These are phyloP conservation scores for Malurus cyaneus DNA, from an alignment of 2,113 vertebrate genomes.

Conservation along the genomic window DNA sequence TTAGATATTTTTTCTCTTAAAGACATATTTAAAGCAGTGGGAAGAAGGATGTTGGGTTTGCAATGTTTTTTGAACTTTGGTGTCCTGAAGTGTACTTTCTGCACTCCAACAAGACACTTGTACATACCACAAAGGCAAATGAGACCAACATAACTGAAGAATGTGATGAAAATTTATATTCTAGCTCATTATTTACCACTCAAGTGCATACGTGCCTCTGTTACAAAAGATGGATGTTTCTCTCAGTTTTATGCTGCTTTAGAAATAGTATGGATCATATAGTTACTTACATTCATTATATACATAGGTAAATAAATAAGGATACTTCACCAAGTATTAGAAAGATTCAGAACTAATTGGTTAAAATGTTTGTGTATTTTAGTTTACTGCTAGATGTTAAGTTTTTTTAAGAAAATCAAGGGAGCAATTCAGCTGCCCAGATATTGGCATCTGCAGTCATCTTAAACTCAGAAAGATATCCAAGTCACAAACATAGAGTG, in stretches of 20 bases:
- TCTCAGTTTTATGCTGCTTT: not conserved
- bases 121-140: not conserved
- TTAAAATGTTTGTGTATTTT: not conserved
- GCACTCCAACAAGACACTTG: not conserved
- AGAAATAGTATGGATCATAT: not conserved
- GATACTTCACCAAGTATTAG: not conserved
- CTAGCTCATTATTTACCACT: not conserved
- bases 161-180: not conserved
- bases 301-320: not conserved
- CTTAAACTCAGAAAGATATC: not conserved
- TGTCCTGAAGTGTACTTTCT: not conserved
- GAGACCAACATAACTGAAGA: not conserved
- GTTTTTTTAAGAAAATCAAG: not conserved
- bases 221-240: not conserved
- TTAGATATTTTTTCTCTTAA: not conserved
- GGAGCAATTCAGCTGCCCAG: not conserved
- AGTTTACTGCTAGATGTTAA: not conserved
- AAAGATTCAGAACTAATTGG: not conserved
- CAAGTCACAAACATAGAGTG: not conserved
- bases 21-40: not conserved
- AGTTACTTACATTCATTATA: not conserved
- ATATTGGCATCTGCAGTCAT: not conserved
- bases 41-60: not conserved
- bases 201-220: not conserved
- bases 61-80: not conserved